phyloP scores from a whole-genome alignment of 2,797 vertebrate genomes.

The Melanotaenia parkinsoni region DNA sequence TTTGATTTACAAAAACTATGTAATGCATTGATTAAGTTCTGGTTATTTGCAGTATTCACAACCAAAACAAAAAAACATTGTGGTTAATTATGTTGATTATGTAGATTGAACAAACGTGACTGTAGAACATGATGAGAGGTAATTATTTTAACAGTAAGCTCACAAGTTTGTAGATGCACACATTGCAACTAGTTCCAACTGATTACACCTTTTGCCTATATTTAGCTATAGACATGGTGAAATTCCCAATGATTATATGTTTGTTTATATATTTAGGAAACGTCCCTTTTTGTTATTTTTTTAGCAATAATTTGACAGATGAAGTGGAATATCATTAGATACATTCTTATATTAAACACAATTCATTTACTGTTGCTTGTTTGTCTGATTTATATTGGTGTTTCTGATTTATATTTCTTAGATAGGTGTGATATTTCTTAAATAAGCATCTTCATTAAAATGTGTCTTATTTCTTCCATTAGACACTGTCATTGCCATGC shows the following conservation, averaged over 20 bases:
- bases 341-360: neutral
- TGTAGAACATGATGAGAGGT: no score
- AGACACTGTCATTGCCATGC: constrained; percentile 71
- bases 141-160: no score
- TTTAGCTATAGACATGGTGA: neutral
- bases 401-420: constrained; percentile 66
- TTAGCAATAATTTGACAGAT: neutral
- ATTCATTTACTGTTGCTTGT: constrained; percentile 25
- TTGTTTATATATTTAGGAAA: neutral
- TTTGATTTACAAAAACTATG: neutral
- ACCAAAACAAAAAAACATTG: neutral
- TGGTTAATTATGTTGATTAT: neutral
- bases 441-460: constrained; percentile 81
- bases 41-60: neutral
- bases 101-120: neutral
- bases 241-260: neutral
- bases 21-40: neutral
- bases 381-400: constrained; percentile 54
- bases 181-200: no score
- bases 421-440: constrained; percentile 68
- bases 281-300: neutral
- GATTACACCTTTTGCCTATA: neutral
- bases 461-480: constrained; percentile 78
- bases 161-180: no score
- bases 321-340: neutral